Evolutionary conservation across 2,113 vertebrate genomes (phyloP), one percentile per base, ranked within the genome.

Genomic region (Emydura subglobosa): DNA sequence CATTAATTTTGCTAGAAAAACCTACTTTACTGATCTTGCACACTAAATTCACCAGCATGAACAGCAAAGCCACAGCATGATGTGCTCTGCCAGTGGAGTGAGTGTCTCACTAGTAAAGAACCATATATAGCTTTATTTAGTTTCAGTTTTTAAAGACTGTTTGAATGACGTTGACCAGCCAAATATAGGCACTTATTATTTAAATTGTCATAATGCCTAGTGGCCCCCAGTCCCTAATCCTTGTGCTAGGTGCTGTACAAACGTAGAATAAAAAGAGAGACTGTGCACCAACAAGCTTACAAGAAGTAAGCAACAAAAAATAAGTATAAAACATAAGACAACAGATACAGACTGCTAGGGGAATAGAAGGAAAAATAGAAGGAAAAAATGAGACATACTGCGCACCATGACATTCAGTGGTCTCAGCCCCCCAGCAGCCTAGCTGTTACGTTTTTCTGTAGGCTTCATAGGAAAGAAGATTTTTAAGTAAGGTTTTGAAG

Each of bases 31-130:
- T 7, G 14, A 4, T 4, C 22, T 68, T 59, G 79, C 79, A 59
- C 86, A 82, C 47, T 7, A 0, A 27, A 39, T 5, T 2, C 29
- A 27, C 13, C n/a, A 50, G 65, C 29, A 42, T 5, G 34, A 80
- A 3, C 4, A 80, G 59, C 9, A 5, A 50, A 88, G 19, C 13
- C 6, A 6, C 9, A 34, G n/a, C n/a, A 50, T 1, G 1, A 0
- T 25, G 83, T 24, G 25, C 74, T 31, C 31, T 11, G 44, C 44
- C 54, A 79, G 19, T 3, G 5, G 10, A 49, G 3, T 6, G 49
- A 92, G 27, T 34, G 11, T 34, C 59, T 17, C 83, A 24, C 31
- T 39, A 74, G 10, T 42, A 42, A 39, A 19, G 68, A 10, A 24
- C n/a, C n/a, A 19, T 4, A 50, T 1, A 19, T 1, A 86, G 16